Evolutionary conservation across 2,797 vertebrate species (phyloP).

Genomic region (Caiman crocodilus): DNA sequence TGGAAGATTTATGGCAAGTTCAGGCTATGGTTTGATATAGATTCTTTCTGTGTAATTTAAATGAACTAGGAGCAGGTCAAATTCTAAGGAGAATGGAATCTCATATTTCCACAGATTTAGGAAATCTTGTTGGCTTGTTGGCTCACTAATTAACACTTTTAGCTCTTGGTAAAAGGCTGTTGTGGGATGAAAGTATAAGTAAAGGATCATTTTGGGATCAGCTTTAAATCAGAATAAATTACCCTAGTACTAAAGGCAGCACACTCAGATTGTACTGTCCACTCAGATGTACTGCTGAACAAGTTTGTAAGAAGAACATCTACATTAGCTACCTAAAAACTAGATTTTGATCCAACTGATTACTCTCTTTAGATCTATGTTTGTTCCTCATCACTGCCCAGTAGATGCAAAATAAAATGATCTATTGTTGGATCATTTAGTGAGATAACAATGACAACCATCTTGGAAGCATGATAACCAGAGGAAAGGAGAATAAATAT

Average conservation of each 20-base stretch:
- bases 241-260: neutral
- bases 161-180: neutral
- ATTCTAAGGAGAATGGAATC: neutral
- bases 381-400: neutral
- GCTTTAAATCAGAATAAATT: neutral
- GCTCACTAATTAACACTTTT: neutral
- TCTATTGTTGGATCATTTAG: neutral
- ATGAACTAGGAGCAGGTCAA: neutral
- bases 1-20: neutral
- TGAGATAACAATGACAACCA: neutral
- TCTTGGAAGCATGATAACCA: neutral
- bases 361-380: neutral
- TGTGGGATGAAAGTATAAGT: neutral
- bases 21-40: neutral
- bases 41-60: neutral
- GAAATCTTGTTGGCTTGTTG: too few relatives aligned
- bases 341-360: neutral
- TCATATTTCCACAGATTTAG: too few relatives aligned
- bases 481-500: neutral
- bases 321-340: neutral
- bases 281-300: neutral
- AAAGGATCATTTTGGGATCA: neutral
- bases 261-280: neutral
- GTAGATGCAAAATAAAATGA: neutral
- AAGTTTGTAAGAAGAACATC: neutral